A percentile compares a stretch with the other conserved stretches of the same genome.
Evolutionary conservation across 2,797 vertebrate genomes (phyloP).

Genomic region (Syngnathus acus): DNA sequence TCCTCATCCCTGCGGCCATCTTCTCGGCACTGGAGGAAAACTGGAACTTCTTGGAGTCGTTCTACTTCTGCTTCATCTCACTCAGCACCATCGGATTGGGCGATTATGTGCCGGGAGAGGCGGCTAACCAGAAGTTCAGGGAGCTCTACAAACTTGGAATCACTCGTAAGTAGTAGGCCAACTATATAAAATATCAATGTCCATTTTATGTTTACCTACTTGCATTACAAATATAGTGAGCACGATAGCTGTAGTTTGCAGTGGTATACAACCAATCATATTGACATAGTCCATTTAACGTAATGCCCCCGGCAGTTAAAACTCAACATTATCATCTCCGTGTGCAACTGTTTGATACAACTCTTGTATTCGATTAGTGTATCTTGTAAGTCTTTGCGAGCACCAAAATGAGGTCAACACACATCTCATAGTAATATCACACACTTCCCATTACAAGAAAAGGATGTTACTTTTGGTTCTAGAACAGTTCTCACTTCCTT

Average conservation of each 20-base stretch:
- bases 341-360: background rate
- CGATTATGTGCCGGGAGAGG: conserved; percentile 94
- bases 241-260: background rate
- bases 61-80: conserved; percentile 98
- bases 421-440: background rate
- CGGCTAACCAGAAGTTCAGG: conserved; percentile 85
- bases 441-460: background rate
- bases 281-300: background rate
- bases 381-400: no score
- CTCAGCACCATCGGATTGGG: conserved; percentile 95
- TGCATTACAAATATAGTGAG: background rate
- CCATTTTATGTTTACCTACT: background rate
- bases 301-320: background rate
- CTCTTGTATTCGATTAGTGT: background rate
- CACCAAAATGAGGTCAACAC: background rate
- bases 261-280: background rate
- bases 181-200: background rate
- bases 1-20: conserved; percentile 88
- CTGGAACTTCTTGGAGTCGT: conserved; percentile 98
- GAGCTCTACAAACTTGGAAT: conserved; percentile 95
- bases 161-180: conserved; percentile 77
- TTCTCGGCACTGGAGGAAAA: conserved; percentile 88
- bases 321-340: background rate
- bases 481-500: background rate
- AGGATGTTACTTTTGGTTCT: background rate